Evolutionary conservation across 2,113 vertebrate genomes (phyloP), one percentile per base, ranked within the genome.

Genomic region (Psephotus haematonotus): DNA sequence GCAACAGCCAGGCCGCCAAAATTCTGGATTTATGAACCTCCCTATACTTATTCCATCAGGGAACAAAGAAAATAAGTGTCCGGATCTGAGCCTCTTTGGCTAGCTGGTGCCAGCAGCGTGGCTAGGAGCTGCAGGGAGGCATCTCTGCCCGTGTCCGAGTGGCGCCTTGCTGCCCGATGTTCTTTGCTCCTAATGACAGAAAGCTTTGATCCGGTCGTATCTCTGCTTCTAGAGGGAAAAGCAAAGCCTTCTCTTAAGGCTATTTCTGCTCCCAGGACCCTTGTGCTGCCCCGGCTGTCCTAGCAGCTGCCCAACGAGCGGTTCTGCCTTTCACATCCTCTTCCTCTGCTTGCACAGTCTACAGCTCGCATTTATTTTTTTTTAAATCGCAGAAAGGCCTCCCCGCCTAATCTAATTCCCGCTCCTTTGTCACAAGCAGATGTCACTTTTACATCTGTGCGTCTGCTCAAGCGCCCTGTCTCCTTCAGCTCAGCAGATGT

Each of bases 371-470:
- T 85, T 90, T 95, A 39, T 75, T 39, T 23, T 83, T 35, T 57
- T 79, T 75, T 63, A 88, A 94, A 97, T 98, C 87, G 57, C 94
- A 98, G 97, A 98, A 97, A 98, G 97, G 96, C 98, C 98, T 98
- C 96, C 95, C 86, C 90, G 88, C 86, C 97, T 99, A 99, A 99
- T 99, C 98, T 86, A 98, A 99, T 99, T 98, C 98, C 97, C 97
- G 93, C 96, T 98, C 97, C 97, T 98, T 98, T 98, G 98, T 98
- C 98, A 96, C 95, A 97, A 97, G 98, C 99, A 99, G 99, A 99
- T 99, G 99, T 99, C 99, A 99, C 98, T 98, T 98, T 98, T 99
- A 98, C 98, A 99, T 99, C 99, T 99, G 98, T 98, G 98, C 97
- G 96, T 97, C 97, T 97, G 97, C 98, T 98, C 98, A 97, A 98